Base-by-base conservation (phyloP, 2,797 vertebrate species). In the Novumbra hubbsi region DNA sequence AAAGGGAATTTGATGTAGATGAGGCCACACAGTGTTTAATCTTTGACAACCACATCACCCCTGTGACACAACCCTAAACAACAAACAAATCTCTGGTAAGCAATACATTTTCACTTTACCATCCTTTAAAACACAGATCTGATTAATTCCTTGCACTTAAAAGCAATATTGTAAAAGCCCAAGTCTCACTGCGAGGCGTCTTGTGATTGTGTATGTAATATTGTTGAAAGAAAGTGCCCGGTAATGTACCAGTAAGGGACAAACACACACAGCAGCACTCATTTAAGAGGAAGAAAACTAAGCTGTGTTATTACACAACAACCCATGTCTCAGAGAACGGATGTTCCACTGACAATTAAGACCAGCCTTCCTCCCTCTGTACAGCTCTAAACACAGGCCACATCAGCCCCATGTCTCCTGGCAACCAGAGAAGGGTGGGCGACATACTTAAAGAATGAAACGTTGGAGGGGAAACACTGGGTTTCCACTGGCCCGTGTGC, bases 341-440 rank as follows among this genome's bases (percentile, higher is more conserved):
- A 45, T 79, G 75, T 85, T 89, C 89, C 88, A 90, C 80, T 15
- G 52, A 80, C 84, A 74, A 90, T 91, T 88, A 87, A 86, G 50
- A 71, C 63, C 65, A 45, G 77, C n/a, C 63, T 76, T 63, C 74
- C 78, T 77, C 77, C 78, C 73, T 77, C 73, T 66, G 68, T 49
- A 71, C 32, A 15, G 65, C 70, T 57, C 73, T 85, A 85, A 90
- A 91, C 85, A 90, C 63, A 79, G 41, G 76, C 49, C 73, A 24
- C 8, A 12, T 3, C 77, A 41, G 76, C 52, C 73, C 27, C 8
- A 12, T 2, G 82, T 87, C 71, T 78, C 90, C 81, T 63, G 71
- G 89, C 78, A 91, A 91, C 90, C 74, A 2, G 67, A 17, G 27
- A 1, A 60, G 78, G 4, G 71, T 1, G 48, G 86, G 87, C 85